Evolutionary conservation across 2,888 invertebrate species (phyloP), one percentile per base, ranked within the genome.

Genomic region (Deroplatys truncata): DNA sequence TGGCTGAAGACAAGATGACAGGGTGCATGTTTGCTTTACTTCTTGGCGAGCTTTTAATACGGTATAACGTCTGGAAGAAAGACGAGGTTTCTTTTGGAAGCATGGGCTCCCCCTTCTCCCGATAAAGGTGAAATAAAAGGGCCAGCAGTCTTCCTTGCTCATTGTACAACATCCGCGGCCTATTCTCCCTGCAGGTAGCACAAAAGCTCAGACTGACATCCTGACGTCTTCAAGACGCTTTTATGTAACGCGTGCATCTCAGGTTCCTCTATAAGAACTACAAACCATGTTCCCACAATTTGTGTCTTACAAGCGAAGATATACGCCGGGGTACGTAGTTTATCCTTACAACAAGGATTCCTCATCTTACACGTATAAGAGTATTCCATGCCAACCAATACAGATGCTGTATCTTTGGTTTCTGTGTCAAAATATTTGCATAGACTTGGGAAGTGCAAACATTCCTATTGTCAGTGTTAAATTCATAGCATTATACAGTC

Each of bases 201-300:
- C 82, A 86, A 82, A 82, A 82, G 86, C 89, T 43, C 82, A 86
- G 86, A 86, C 84, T 90, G 90, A 90, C 90, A 85, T 90, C 85
- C 88, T 90, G 90, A 90, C 90, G 90, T 90, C 90, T 90, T 90
- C 84, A 85, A 90, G 90, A 90, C 89, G 83, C 89, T 87, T 87
- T 89, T 89, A 87, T 86, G 86, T 82, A 86, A 86, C 82, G 72
- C 86, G 43, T 84, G 28, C 28, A 28, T 84, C 29, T 28, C 28
- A 28, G 28, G 29, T 29, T 28, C 13, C 28, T 28, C 13, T 28
- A n/a, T 28, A 49, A 49, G 35, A 85, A 43, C 85, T 85, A 56
- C 43, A 56, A 85, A 43, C 85, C 85, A 28, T 49, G 28, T 25
- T 85, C 28, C 56, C 28, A 85, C 56, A 72, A 72, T 72, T 72